Base-by-base conservation (phyloP, 2,888 invertebrate genomes). In the Lithosia quadra region DNA sequence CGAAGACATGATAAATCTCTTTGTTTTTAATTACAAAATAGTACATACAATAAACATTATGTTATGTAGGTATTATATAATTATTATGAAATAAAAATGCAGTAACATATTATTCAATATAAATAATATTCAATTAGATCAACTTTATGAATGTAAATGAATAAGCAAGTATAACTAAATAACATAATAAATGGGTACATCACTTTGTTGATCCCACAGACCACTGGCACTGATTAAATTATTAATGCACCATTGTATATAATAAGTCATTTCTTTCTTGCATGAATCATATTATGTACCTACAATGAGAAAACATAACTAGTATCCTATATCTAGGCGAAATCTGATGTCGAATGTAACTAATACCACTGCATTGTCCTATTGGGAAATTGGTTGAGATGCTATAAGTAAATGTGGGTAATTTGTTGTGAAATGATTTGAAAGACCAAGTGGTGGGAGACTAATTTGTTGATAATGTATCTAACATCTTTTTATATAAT, bases 181-280 rank as follows among this genome's bases (percentile, higher is more conserved):
- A 73, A 72, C 74, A 74, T 67, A 9, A 65, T 72, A 76, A 79
- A 79, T 80, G 69, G 74, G 79, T 87, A 90, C 86, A 87, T 91
- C 90, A 92, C 92, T 90, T 90, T 85, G 88, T 67, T 61, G 74
- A 77, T 71, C 77, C 69, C 77, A 58, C 74, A 85, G 74, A 75
- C 76, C 84, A 69, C 90, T 71, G 74, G 84, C 71, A 84, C 82
- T 80, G 72, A 82, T 73, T 67, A 92, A 63, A 80, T 80, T 88
- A 84, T 90, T 82, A 82, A 83, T 85, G 78, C 84, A 88, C 89
- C 88, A 88, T 80, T 87, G 83, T 78, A 88, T 75, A 70, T 79
- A 68, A 86, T 83, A 83, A 78, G 77, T 88, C 93, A 93, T 93
- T 85, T 87, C 86, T 82, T 82, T 76, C 76, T 77, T 78, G 79